phyloP scores from a whole-genome alignment of 2,888 invertebrate genomes.

The Hipparchia sbordonii region DNA sequence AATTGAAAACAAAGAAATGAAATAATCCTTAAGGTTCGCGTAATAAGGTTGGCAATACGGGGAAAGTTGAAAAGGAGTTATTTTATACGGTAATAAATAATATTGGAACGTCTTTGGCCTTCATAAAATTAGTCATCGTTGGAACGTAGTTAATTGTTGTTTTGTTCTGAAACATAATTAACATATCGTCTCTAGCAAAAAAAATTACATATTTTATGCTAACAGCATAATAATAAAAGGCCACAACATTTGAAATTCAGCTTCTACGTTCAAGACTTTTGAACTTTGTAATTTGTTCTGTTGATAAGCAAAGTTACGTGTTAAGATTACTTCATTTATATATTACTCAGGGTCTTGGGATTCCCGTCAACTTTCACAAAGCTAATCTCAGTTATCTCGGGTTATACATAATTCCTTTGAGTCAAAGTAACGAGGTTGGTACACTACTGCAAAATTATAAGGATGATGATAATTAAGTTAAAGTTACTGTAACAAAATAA shows the following conservation, averaged over 20 bases:
- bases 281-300: not conserved
- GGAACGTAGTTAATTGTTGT: slow-evolving; percentile 52
- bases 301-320: not conserved
- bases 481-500: slow-evolving; percentile 3
- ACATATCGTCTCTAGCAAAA: too few relatives aligned
- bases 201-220: too few relatives aligned
- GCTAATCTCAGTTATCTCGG: slow-evolving; percentile 8
- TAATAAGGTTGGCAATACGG: slow-evolving; percentile 52
- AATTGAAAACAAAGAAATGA: slow-evolving; percentile 45
- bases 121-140: slow-evolving; percentile 76
- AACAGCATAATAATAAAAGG: too few relatives aligned
- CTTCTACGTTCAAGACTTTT: not conserved
- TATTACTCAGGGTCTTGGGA: not conserved
- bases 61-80: slow-evolving; percentile 47
- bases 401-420: slow-evolving; percentile 3
- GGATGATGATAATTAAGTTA: not conserved
- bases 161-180: slow-evolving; percentile 40
- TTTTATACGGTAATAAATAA: slow-evolving; percentile 78
- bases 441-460: not conserved
- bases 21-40: slow-evolving; percentile 49
- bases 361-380: slow-evolving; percentile 5
- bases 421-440: not conserved
- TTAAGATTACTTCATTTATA: not conserved
- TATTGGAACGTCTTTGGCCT: slow-evolving; percentile 78
- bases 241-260: not conserved